Evolutionary conservation across 35 echinoderm and acorn worm genomes (phyloP).

Genomic region (Amphiura filiformis): DNA sequence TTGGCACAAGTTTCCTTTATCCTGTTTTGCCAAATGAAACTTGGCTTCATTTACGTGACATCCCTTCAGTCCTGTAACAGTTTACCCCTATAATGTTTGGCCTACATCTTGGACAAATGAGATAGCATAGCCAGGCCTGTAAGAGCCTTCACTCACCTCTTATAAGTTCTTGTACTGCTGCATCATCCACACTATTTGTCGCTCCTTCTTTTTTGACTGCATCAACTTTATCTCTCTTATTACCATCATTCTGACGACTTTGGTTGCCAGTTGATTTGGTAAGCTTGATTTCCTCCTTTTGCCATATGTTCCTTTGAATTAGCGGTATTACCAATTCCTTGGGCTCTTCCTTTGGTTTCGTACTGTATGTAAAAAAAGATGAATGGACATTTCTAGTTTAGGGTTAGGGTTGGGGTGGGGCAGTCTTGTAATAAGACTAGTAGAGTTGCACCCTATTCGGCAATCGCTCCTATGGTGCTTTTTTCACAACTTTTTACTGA

Average conservation of each 20-base stretch:
- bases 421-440: too few relatives aligned
- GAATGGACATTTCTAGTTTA: too few relatives aligned
- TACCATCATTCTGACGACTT: neutral
- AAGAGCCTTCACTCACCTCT: conserved; percentile 28
- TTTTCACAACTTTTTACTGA: too few relatives aligned
- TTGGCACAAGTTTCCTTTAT: neutral
- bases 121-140: neutral
- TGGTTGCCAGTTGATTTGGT: neutral
- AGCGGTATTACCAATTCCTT: conserved; percentile 67
- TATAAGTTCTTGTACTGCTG: conserved; percentile 73
- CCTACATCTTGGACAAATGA: neutral
- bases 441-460: too few relatives aligned
- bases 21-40: neutral
- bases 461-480: too few relatives aligned
- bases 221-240: too few relatives aligned
- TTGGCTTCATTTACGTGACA: neutral
- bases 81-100: neutral
- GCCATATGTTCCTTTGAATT: conserved; percentile 52
- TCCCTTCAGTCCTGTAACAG: neutral
- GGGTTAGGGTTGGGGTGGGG: too few relatives aligned
- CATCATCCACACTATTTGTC: conserved; percentile 42
- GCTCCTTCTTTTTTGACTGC: too few relatives aligned
- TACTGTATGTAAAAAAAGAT: conserved; percentile 34
- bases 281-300: neutral
- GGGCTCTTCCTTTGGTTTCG: conserved; percentile 50